These are phyloP conservation scores for Cacoxenus indagator DNA, from an alignment of 2,888 invertebrate genomes.

Conservation along the genomic window DNA sequence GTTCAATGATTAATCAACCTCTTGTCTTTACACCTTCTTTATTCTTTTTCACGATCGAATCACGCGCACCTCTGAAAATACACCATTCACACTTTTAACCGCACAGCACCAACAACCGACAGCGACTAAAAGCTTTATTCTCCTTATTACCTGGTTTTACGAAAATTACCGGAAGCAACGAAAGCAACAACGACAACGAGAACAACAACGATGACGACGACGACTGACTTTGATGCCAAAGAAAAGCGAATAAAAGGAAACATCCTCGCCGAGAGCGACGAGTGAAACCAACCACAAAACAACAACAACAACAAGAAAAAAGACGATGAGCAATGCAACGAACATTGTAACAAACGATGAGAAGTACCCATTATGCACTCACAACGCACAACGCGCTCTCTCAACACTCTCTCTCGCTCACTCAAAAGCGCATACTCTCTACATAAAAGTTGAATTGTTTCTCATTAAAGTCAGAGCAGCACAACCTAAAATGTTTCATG, in stretches of 20 bases:
- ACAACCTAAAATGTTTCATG: slow-evolving; percentile 47
- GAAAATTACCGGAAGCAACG: slow-evolving; percentile 15
- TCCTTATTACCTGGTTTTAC: slow-evolving; percentile 64
- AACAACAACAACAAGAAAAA: slow-evolving; percentile 29
- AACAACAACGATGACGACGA: slow-evolving; percentile 20
- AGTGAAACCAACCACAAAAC: neutral
- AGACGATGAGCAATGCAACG: slow-evolving; percentile 32
- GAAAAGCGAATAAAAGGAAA: neutral
- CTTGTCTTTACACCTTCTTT: neutral
- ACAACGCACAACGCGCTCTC: neutral
- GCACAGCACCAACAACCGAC: slow-evolving; percentile 67
- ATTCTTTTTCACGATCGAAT: neutral
- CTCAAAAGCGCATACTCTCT: neutral
- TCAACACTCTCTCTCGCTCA: neutral
- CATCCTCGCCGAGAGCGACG: neutral
- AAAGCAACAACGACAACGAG: slow-evolving; percentile 21
- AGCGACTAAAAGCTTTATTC: slow-evolving; percentile 69
- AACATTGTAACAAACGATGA: neutral
- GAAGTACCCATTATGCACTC: neutral
- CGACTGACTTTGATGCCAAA: neutral
- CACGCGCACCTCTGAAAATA: neutral
- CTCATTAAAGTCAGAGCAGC: neutral
- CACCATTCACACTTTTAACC: slow-evolving; percentile 46
- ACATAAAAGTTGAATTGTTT: too few species aligned
- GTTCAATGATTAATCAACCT: too few species aligned